A percentile compares a stretch with the other conserved stretches of the same genome.
These are phyloP conservation scores for Sinosuthora webbiana DNA, from an alignment of 2,113 vertebrate species.

Conservation along the genomic window DNA sequence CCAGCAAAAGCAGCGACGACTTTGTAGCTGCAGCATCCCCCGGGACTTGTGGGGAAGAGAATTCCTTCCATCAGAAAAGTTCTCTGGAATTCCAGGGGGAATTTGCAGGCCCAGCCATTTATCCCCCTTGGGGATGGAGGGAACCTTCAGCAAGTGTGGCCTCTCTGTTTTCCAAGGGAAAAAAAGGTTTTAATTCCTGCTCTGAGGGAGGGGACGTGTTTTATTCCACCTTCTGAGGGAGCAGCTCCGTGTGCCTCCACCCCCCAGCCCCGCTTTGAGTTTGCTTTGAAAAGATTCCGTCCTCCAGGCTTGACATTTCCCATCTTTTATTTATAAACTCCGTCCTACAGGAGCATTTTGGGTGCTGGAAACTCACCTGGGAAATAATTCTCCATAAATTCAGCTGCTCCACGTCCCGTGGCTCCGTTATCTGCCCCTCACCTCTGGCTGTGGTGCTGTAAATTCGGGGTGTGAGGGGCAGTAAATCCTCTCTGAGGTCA, in stretches of 20 bases:
- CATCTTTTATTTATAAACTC: neutral
- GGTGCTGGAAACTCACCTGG: neutral
- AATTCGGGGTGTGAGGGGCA: neutral
- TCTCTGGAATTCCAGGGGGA: neutral
- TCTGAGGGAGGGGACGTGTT: neutral
- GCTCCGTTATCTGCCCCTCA: neutral
- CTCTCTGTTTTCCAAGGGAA: neutral
- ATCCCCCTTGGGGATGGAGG: neutral
- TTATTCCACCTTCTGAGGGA: neutral
- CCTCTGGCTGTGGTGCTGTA: neutral
- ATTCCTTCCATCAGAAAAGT: neutral
- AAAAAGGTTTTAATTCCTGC: neutral
- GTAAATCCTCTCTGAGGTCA: neutral
- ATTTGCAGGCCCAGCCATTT: neutral
- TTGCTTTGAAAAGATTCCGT: neutral
- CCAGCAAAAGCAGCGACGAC: neutral
- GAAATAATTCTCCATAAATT: neutral
- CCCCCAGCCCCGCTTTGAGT: neutral
- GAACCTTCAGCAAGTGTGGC: neutral
- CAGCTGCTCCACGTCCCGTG: rapidly evolving
- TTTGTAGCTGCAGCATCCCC: neutral
- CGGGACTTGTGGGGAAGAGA: neutral
- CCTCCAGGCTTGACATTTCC: neutral
- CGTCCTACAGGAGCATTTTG: neutral
- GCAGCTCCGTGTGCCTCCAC: neutral